A percentile compares a stretch with the other conserved stretches of the same genome.
These are phyloP conservation scores for Altica lythri DNA, from an alignment of 2,888 invertebrate genomes.

Conservation along the genomic window DNA sequence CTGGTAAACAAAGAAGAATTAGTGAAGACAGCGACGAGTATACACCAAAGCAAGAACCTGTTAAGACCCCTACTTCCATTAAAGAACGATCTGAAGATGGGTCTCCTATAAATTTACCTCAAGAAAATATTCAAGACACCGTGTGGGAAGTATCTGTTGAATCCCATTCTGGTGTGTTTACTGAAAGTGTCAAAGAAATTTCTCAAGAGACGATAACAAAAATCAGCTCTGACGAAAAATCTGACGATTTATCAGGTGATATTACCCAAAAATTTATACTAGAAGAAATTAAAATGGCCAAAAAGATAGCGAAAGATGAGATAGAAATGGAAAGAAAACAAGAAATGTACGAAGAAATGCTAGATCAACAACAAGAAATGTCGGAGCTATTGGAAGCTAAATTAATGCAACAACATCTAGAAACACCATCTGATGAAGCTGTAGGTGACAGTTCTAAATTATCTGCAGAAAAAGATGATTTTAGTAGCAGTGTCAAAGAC, in stretches of 20 bases:
- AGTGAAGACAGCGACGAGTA: constrained; percentile 56
- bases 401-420: constrained; percentile 29
- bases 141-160: constrained; percentile 61
- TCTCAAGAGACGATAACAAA: too few species aligned
- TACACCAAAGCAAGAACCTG: constrained; percentile 27
- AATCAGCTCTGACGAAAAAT: constrained; percentile 12
- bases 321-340: constrained; percentile 12
- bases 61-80: constrained; percentile 16
- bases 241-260: constrained; percentile 27
- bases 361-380: constrained; percentile 38
- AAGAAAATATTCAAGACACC: constrained; percentile 59
- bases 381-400: constrained; percentile 38
- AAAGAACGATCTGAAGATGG: constrained; percentile 37
- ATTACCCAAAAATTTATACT: constrained; percentile 34
- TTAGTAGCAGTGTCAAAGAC: constrained; percentile 49
- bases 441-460: constrained; percentile 17
- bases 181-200: constrained; percentile 49
- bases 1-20: constrained; percentile 55
- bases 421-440: constrained; percentile 14
- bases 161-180: constrained; percentile 51
- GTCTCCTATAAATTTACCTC: constrained; percentile 54
- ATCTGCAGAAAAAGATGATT: constrained; percentile 51
- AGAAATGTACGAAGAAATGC: constrained; percentile 26
- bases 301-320: constrained; percentile 30
- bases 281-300: constrained; percentile 28